Base-by-base conservation (phyloP, 2,113 vertebrate genomes). In the Cyanoramphus novaezelandiae region DNA sequence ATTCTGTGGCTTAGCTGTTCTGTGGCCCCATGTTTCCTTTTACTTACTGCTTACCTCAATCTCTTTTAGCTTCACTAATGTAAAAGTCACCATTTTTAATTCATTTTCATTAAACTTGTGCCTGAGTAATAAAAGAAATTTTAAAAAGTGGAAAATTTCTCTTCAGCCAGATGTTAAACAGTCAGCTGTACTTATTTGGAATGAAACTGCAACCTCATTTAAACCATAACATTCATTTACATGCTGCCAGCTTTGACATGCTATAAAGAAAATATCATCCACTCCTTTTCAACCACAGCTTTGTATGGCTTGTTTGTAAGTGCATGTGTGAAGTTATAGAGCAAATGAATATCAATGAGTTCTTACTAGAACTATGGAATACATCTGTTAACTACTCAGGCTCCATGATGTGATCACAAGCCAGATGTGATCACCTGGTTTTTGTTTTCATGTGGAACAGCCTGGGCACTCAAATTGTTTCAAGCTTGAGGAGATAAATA, bases 361-460 rank as follows among this genome's bases (percentile, higher is more conserved):
- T 67, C 29, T 67, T 74, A 35, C 6, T 25, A 41, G 63, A 68
- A 70, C 29, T 23, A 13, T 78, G 46, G 71, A 93, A 41, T 63
- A 27, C 0, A 1, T 49, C 59, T 80, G 16, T 18, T 70, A 39
- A 25, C 11, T 53, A 4, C 15, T 52, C 0, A 0, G 37, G 31
- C 19, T 83, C 21, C 11, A 2, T 57, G 64, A 19, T 57, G 9
- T 27, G 41, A 43, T 31, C 23, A 28, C 18, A 39, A 70, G 33
- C 37, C 46, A 52, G 49, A 37, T 7, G 33, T 35, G 33, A 63
- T 59, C 53, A 31, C 17, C 14, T 47, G n/a, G 5, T 7, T 78
- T 86, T 86, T 70, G 17, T 52, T 86, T 53, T 46, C 68, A 4
- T 70, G 37, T 44, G 50, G 21, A 50, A 33, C 24, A 71, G 49